A percentile compares a stretch with the other conserved stretches of the same genome.
Conservation (phyloP, 2,113 vertebrate genomes). For the Pterocles burchelli region DNA sequence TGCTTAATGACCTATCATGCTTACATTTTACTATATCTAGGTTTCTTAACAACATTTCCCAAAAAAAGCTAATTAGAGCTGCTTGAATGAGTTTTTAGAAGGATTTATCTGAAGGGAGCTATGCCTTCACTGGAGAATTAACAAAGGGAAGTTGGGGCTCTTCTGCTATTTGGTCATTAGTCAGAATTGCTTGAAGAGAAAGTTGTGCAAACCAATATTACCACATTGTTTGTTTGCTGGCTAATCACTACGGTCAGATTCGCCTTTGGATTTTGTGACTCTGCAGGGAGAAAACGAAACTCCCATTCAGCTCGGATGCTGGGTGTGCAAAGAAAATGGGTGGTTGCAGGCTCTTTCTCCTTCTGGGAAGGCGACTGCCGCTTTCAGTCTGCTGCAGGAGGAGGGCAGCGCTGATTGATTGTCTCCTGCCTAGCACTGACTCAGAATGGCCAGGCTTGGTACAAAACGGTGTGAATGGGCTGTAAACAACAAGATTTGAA, state of each 20-base stretch:
- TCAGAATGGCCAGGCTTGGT: neutral
- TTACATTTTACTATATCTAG: neutral
- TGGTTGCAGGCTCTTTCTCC: neutral
- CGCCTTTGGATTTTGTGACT: neutral
- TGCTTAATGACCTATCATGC: neutral
- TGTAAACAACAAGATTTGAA: constrained; percentile 27
- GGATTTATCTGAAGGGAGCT: neutral
- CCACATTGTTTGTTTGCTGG: neutral
- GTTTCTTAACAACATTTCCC: neutral
- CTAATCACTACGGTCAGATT: neutral
- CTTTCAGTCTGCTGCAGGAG: neutral
- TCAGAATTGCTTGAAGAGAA: constrained; percentile 1
- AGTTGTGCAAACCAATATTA: neutral
- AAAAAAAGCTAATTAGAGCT: neutral
- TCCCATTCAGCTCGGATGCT: neutral
- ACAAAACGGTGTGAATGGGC: constrained; percentile 20
- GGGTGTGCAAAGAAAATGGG: neutral
- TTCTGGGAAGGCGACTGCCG: neutral
- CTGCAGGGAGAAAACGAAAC: neutral
- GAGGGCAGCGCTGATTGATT: neutral
- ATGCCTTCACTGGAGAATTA: neutral
- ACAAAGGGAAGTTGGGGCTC: neutral
- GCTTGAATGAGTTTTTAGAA: neutral
- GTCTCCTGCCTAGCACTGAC: neutral
- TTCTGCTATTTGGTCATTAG: neutral